Evolutionary conservation across 2,888 invertebrate species (phyloP).

Genomic region (Acronicta psi): DNA sequence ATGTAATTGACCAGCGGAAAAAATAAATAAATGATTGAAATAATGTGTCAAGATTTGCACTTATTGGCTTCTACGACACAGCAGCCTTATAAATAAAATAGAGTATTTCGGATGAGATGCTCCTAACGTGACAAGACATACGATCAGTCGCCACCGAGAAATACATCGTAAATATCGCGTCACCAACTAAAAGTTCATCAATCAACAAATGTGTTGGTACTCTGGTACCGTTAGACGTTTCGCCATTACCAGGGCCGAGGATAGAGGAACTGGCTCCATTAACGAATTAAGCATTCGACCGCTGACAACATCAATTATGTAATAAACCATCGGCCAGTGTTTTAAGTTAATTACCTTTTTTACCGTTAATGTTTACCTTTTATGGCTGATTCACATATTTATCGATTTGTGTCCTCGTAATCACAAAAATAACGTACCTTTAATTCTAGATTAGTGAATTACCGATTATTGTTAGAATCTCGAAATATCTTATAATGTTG

Average conservation of each 20-base stretch:
- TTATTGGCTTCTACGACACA: conserved; percentile 22
- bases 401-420: conserved; percentile 10
- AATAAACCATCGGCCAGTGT: conserved; percentile 59
- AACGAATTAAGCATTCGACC: conserved; percentile 63
- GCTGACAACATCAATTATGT: conserved; percentile 61
- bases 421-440: conserved; percentile 7
- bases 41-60: conserved; percentile 1
- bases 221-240: conserved; percentile 62
- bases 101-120: conserved; percentile 27
- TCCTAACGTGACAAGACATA: conserved; percentile 50
- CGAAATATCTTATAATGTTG: conserved; percentile 19
- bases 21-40: too few species aligned
- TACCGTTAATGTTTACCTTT: conserved; percentile 58
- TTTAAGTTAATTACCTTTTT: conserved; percentile 61
- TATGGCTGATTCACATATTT: conserved; percentile 22
- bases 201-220: conserved; percentile 57
- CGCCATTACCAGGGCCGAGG: conserved; percentile 58
- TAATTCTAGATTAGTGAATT: conserved; percentile 10
- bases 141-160: conserved; percentile 34
- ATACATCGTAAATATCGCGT: conserved; percentile 44
- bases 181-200: conserved; percentile 59
- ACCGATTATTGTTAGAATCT: conserved; percentile 23
- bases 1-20: too few species aligned
- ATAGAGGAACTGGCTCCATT: conserved; percentile 61
- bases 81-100: conserved; percentile 27